Conservation (phyloP, 2,113 vertebrate species). For the Mirounga angustirostris region DNA sequence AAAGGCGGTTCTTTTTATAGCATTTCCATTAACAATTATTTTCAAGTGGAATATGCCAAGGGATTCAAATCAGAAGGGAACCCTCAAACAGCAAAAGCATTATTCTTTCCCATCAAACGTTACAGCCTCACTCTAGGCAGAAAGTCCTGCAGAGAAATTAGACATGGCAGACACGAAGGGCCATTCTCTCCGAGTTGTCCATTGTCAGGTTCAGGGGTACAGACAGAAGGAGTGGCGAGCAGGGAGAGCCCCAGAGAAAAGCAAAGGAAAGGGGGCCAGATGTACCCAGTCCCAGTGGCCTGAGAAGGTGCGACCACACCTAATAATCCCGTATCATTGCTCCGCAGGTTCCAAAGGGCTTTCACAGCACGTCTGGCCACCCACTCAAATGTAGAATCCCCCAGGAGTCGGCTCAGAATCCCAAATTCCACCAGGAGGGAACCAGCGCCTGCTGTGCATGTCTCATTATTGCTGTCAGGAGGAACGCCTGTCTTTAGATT, state of each 20-base stretch:
- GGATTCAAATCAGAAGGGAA: not conserved
- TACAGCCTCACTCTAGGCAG: not conserved
- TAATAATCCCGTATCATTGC: conserved; percentile 95
- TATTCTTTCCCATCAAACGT: not conserved
- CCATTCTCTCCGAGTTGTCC: not conserved
- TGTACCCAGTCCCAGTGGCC: rapidly evolving
- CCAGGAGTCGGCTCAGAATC: conserved; percentile 97
- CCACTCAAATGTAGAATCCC: conserved; percentile 98
- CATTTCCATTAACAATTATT: conserved; percentile 23
- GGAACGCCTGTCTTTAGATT: conserved; percentile 97
- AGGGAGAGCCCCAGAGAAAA: not conserved
- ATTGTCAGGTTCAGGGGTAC: not conserved
- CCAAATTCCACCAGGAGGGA: conserved; percentile 98
- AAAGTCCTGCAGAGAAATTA: not conserved
- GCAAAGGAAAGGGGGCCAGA: too few species aligned
- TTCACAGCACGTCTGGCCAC: conserved; percentile 96
- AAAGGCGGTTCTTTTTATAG: conserved; percentile 26
- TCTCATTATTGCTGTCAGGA: conserved; percentile 95
- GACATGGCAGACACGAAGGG: not conserved
- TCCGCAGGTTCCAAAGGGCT: conserved; percentile 96
- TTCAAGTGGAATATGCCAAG: not conserved
- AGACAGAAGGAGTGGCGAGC: not conserved
- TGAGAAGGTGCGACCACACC: conserved; percentile 84
- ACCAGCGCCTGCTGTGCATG: conserved; percentile 96
- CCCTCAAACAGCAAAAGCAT: not conserved